Evolutionary conservation across 2,113 vertebrate species (phyloP), one percentile per base, ranked within the genome.

Genomic region (Athene noctua): DNA sequence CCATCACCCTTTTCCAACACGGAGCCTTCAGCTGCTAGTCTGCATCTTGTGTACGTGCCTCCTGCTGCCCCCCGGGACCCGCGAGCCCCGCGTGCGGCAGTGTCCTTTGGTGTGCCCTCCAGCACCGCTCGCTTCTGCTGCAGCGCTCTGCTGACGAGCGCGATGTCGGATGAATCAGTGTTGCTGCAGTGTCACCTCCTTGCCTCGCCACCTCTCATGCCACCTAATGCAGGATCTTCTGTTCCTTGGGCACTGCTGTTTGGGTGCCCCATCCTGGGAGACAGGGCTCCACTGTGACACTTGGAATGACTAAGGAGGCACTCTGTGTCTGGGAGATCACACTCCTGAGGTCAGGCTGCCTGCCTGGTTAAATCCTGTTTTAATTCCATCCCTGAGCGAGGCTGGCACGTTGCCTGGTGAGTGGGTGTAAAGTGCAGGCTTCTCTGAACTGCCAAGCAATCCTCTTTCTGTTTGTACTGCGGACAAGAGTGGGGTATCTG

Each of bases 331-430:
- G 88, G 73, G 86, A 77, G 92, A 94, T 97, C 17, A 13, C 40
- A 7, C 91, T 94, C 80, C 91, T 58, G 86, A 91, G 94, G 94
- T 89, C 96, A 85, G 77, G 86, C 95, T 91, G 95, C 86, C 74
- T 88, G 91, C 57, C 86, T 94, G 62, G 34, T 87, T 82, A 87
- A 92, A 87, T 71, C 78, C 70, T 81, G 80, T 18, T 96, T 95
- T 95, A 95, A 91, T 94, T 97, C 95, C 86, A 30, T 94, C 66
- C 77, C 78, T 1, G 8, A 87, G 94, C 3, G 0, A 68, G 61
- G 94, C 94, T 97, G 96, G 97, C 96, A 23, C 16, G 51, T 25
- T 85, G 92, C 95, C 96, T 85, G 67, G 49, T 79, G 94, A 80
- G 91, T 94, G 94, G 96, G 94, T 80, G 92, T 92, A 29, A 91